These are phyloP conservation scores for Trissoscelio sp. DNA, from an alignment of 2,888 invertebrate species.

Conservation along the genomic window DNA sequence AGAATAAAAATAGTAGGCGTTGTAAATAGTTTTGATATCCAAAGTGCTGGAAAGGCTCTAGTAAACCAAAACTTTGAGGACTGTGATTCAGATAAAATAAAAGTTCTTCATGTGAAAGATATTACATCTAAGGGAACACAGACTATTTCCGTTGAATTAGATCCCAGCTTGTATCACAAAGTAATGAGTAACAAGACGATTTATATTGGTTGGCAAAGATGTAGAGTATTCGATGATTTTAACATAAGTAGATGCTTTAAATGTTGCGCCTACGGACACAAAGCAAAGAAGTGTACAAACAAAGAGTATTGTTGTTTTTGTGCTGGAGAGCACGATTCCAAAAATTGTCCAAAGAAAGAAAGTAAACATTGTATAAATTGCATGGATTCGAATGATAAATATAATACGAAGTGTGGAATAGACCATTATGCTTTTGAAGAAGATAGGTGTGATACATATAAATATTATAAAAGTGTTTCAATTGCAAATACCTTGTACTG, in stretches of 20 bases:
- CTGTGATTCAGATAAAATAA: too few species aligned
- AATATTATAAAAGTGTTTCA: conserved; percentile 11
- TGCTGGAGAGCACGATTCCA: not conserved
- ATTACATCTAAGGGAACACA: too few species aligned
- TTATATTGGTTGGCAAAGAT: too few species aligned
- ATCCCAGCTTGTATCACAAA: too few species aligned
- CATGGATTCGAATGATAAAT: conserved; percentile 1
- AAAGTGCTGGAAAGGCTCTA: too few species aligned
- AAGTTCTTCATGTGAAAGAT: too few species aligned
- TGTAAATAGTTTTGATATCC: too few species aligned
- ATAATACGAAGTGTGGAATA: not conserved
- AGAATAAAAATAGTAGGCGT: too few species aligned
- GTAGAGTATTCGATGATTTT: too few species aligned
- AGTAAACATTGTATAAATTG: not conserved
- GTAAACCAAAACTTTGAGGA: too few species aligned
- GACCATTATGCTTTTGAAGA: conserved; percentile 12
- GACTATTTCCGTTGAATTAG: too few species aligned
- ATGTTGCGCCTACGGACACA: not conserved
- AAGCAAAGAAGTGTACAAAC: not conserved
- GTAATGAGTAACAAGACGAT: not conserved
- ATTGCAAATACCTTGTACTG: conserved; percentile 2
- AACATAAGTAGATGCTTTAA: too few species aligned
- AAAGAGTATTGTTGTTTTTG: not conserved
- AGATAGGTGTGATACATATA: not conserved
- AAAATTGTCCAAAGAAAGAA: not conserved